phyloP scores from a whole-genome alignment of 2,113 vertebrate species.

The Campylorhamphus procurvoides region DNA sequence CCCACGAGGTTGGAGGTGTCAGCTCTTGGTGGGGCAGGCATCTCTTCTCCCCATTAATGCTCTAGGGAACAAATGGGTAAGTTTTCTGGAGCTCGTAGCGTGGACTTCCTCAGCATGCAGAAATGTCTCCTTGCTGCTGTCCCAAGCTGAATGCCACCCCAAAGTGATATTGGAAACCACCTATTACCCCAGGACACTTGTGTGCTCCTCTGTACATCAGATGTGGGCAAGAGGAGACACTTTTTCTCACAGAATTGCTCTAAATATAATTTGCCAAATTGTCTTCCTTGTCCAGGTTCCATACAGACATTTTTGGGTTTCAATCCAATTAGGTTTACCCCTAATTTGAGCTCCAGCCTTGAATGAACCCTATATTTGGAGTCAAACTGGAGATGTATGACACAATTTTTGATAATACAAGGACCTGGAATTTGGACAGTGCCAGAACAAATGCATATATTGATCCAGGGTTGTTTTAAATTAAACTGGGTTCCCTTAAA shows the following conservation, averaged over 20 bases:
- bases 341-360: slow-evolving; percentile 24
- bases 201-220: not conserved
- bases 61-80: not conserved
- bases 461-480: slow-evolving; percentile 64
- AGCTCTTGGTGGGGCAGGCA: not conserved
- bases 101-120: not conserved
- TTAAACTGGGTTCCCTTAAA: slow-evolving; percentile 55
- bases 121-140: not conserved
- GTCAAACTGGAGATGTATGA: not conserved
- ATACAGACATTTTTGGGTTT: not conserved
- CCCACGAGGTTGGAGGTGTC: not conserved
- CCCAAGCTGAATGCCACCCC: not conserved
- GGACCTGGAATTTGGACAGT: slow-evolving; percentile 22
- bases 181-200: not conserved
- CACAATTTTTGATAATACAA: slow-evolving; percentile 40
- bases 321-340: not conserved
- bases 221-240: not conserved
- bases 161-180: not conserved
- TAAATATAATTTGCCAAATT: not conserved
- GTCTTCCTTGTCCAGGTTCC: not conserved
- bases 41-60: not conserved
- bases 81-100: not conserved
- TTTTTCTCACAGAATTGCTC: not conserved
- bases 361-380: slow-evolving; percentile 44
- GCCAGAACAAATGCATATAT: slow-evolving; percentile 61